Evolutionary conservation across 2,113 vertebrate genomes (phyloP).

Genomic region (Alaudala cheleensis): DNA sequence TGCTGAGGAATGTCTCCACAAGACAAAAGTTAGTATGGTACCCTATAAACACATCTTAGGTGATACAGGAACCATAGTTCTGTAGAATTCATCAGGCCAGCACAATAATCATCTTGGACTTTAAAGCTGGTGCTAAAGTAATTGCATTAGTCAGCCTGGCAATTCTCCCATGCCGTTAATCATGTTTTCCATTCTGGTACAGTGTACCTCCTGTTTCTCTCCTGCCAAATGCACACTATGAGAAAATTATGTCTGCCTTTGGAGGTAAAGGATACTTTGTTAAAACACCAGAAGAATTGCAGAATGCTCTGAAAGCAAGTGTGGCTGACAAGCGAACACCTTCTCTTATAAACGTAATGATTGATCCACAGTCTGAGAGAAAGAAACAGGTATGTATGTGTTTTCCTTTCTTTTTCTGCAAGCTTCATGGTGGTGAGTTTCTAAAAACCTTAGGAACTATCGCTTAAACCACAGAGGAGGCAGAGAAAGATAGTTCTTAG

Average conservation of each 20-base stretch:
- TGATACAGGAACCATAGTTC: background rate
- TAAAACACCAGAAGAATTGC: slow-evolving; percentile 85
- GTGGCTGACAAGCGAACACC: slow-evolving; percentile 80
- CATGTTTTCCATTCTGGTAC: background rate
- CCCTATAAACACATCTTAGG: background rate
- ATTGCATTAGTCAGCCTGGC: background rate
- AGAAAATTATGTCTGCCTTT: slow-evolving; percentile 89
- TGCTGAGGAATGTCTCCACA: background rate
- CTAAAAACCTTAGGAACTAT: background rate
- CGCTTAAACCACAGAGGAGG: background rate
- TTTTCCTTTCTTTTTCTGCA: background rate
- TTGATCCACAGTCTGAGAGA: slow-evolving; percentile 86
- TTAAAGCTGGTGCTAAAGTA: background rate
- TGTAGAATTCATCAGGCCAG: background rate
- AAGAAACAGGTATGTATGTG: slow-evolving; percentile 85
- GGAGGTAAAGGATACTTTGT: slow-evolving; percentile 92
- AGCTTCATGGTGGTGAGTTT: background rate
- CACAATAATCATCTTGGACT: background rate
- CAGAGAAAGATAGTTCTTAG: background rate
- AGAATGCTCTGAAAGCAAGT: slow-evolving; percentile 77
- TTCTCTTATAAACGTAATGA: slow-evolving; percentile 91
- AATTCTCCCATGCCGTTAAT: background rate
- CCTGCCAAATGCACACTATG: slow-evolving; percentile 90
- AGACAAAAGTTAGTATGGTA: background rate
- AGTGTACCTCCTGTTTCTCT: slow-evolving; percentile 89